phyloP scores from a whole-genome alignment of 2,888 invertebrate species.

The Corbicula japonica region DNA sequence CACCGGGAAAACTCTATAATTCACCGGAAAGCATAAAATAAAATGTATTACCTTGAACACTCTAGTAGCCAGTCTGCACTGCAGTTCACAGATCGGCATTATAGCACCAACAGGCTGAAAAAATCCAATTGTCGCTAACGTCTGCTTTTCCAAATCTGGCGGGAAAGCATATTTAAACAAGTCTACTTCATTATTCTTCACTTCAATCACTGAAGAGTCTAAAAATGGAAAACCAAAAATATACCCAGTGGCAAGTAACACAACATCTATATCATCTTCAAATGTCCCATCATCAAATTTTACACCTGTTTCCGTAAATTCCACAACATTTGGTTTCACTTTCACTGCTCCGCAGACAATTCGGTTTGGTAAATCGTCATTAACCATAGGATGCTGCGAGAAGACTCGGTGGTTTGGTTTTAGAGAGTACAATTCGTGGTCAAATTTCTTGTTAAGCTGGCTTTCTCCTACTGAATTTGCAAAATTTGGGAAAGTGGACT shows the following conservation, averaged over 20 bases:
- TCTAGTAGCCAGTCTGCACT: constrained; percentile 86
- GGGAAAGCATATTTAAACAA: constrained; percentile 87
- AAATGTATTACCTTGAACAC: constrained; percentile 81
- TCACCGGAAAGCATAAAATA: no score
- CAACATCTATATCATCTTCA: constrained; percentile 83
- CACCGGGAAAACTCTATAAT: no score
- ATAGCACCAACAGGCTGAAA: constrained; percentile 87
- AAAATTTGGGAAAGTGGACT: constrained; percentile 29
- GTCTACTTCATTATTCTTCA: constrained; percentile 80
- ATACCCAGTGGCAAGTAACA: constrained; percentile 86
- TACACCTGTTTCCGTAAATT: constrained; percentile 79
- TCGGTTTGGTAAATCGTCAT: constrained; percentile 86
- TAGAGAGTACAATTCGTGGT: constrained; percentile 85
- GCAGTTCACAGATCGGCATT: constrained; percentile 87
- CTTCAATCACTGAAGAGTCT: constrained; percentile 78
- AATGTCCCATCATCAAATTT: constrained; percentile 82
- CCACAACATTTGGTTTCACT: constrained; percentile 81
- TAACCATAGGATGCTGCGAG: constrained; percentile 85
- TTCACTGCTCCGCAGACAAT: constrained; percentile 84
- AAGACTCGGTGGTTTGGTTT: constrained; percentile 84
- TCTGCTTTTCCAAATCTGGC: constrained; percentile 81
- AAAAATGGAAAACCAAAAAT: constrained; percentile 87
- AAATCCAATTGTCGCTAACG: constrained; percentile 87
- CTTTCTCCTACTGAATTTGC: constrained; percentile 16
- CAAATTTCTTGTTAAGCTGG: constrained; percentile 78